phyloP scores from a whole-genome alignment of 2,888 invertebrate genomes.

The Venustoraphidia nigricollis region DNA sequence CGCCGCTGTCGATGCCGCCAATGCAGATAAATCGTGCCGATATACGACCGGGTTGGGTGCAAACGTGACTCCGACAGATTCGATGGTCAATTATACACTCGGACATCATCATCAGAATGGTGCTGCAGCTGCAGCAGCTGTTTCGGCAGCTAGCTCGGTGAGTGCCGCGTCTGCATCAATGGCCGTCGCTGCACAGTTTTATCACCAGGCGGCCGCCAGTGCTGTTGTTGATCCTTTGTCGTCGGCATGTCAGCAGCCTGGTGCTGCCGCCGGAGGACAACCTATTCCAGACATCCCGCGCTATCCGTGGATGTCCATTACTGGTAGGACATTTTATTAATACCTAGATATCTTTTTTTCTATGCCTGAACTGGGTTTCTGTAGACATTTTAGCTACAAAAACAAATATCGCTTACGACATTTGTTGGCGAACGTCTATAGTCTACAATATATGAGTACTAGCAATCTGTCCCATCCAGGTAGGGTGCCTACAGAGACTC shows the following conservation, averaged over 20 bases:
- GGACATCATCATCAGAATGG: conserved; percentile 57
- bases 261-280: conserved; percentile 54
- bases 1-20: conserved; percentile 48
- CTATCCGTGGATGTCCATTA: conserved; percentile 94
- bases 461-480: too few species aligned
- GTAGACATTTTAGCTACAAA: conserved; percentile 4
- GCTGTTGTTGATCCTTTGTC: conserved; percentile 72
- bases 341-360: background rate
- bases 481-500: too few species aligned
- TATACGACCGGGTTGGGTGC: conserved; percentile 52
- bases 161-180: conserved; percentile 56
- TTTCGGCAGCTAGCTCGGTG: conserved; percentile 48
- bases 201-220: conserved; percentile 66
- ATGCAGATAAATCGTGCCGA: conserved; percentile 67
- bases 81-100: conserved; percentile 70
- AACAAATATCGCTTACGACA: conserved; percentile 4
- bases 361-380: background rate
- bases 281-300: conserved; percentile 84
- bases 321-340: conserved; percentile 47
- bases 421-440: too few species aligned
- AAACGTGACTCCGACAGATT: conserved; percentile 49
- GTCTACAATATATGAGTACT: too few species aligned
- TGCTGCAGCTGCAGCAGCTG: conserved; percentile 46
- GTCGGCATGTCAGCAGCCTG: conserved; percentile 58
- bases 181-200: conserved; percentile 62